phyloP scores from a whole-genome alignment of 23 tunicate genomes.

The Trididemnum miniatum region DNA sequence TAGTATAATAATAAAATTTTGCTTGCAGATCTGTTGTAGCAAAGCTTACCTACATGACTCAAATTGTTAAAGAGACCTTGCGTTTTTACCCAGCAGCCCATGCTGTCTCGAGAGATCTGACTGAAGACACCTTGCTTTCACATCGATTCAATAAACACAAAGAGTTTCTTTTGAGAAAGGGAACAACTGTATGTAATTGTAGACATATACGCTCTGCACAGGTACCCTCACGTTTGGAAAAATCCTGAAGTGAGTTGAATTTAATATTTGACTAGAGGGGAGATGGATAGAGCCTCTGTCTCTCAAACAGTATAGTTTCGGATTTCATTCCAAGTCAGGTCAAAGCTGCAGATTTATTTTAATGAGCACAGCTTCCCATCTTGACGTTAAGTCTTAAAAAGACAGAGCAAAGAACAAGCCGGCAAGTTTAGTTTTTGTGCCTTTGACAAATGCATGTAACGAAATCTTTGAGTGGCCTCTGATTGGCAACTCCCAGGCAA shows the following conservation, averaged over 20 bases:
- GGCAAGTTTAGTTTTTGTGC: too few species aligned
- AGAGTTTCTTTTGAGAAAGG: slow-evolving; percentile 17
- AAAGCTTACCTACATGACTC: slow-evolving; percentile 25
- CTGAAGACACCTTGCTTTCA: slow-evolving; percentile 22
- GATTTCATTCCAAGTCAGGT: background rate
- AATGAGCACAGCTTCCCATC: too few species aligned
- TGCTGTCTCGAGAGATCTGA: slow-evolving; percentile 4
- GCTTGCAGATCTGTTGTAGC: slow-evolving; percentile 12
- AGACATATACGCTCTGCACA: slow-evolving; percentile 22
- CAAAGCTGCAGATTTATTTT: background rate
- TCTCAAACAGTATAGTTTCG: background rate
- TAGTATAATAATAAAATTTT: too few species aligned
- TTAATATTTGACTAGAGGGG: too few species aligned
- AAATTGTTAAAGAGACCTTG: slow-evolving; percentile 36
- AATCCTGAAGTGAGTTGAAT: slow-evolving; percentile 24
- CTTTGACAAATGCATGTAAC: too few species aligned
- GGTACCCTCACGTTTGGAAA: slow-evolving; percentile 38
- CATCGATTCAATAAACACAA: slow-evolving; percentile 19
- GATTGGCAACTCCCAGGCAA: too few species aligned
- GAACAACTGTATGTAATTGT: slow-evolving; percentile 19
- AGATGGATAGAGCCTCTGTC: background rate
- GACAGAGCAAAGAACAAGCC: too few species aligned
- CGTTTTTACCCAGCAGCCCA: slow-evolving; percentile 30
- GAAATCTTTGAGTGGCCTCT: too few species aligned
- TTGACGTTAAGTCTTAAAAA: background rate